Evolutionary conservation across 2,113 vertebrate genomes (phyloP).

Genomic region (Asarcornis scutulata): DNA sequence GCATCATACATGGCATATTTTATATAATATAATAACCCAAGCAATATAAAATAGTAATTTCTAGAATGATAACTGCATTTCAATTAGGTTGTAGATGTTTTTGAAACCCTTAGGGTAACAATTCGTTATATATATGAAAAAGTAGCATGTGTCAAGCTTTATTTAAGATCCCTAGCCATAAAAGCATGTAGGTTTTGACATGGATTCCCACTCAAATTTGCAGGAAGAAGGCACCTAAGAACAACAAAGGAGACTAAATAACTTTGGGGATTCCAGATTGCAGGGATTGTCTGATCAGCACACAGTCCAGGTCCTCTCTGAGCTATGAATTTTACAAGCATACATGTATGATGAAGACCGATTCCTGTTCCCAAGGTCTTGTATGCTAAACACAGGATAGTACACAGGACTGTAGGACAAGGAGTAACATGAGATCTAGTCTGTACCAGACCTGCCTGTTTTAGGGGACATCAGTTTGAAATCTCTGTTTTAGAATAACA

Average conservation of each 20-base stretch:
- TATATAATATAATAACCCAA: background rate
- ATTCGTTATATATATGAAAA: background rate
- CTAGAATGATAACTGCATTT: background rate
- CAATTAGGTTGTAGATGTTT: background rate
- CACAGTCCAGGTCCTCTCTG: background rate
- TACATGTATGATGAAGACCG: background rate
- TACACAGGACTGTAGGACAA: background rate
- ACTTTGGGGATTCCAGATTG: background rate
- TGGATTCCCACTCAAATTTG: background rate
- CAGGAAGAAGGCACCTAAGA: background rate
- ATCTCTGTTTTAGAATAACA: background rate
- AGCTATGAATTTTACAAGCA: background rate
- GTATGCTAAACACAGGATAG: background rate
- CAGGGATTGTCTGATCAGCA: background rate
- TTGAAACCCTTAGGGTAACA: background rate
- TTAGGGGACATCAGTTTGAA: background rate
- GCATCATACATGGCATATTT: background rate
- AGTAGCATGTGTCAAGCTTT: background rate
- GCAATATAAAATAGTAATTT: background rate
- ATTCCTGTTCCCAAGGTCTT: background rate
- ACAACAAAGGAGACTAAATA: background rate
- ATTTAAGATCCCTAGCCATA: background rate
- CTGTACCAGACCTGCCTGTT: background rate
- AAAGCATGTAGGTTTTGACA: fast-evolving
- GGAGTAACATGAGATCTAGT: background rate